A percentile compares a stretch with the other conserved stretches of the same genome.
Conservation (phyloP, 2,888 invertebrate species). For the Chironomus tentans region DNA sequence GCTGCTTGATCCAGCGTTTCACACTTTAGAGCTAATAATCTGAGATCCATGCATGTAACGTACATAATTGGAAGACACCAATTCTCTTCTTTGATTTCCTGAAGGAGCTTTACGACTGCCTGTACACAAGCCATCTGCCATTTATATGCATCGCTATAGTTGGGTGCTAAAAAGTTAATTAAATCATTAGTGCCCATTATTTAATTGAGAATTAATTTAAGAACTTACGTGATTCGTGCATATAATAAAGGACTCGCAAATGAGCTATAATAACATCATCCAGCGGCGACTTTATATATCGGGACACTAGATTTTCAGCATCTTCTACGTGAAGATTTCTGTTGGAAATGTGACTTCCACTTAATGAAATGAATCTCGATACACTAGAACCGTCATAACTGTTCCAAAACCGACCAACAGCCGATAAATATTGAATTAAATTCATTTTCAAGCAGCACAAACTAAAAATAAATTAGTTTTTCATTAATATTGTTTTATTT, state of each 20-base stretch:
- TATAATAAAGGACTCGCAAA: constrained; percentile 52
- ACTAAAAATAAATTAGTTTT: not conserved
- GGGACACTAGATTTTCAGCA: constrained; percentile 60
- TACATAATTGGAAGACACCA: constrained; percentile 96
- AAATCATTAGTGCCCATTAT: not conserved
- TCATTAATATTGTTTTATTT: not conserved
- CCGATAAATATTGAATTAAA: constrained; percentile 34
- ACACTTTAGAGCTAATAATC: constrained; percentile 72
- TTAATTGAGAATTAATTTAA: not conserved
- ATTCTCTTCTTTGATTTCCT: constrained; percentile 86
- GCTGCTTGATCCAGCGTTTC: constrained; percentile 46
- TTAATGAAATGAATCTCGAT: constrained; percentile 52
- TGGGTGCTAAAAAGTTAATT: constrained; percentile 34
- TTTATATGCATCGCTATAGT: constrained; percentile 62
- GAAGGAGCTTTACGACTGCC: constrained; percentile 70
- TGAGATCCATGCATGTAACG: constrained; percentile 75
- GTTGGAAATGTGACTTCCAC: constrained; percentile 64
- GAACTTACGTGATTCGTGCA: constrained; percentile 43
- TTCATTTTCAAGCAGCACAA: constrained; percentile 10
- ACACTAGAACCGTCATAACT: constrained; percentile 53
- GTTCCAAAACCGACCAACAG: constrained; percentile 52
- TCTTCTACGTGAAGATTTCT: constrained; percentile 58
- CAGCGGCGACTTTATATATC: constrained; percentile 60
- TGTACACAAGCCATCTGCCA: constrained; percentile 71
- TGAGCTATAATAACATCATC: constrained; percentile 69